These are phyloP conservation scores for Erpetoichthys calabaricus DNA, from an alignment of 2,797 vertebrate species.

Conservation along the genomic window DNA sequence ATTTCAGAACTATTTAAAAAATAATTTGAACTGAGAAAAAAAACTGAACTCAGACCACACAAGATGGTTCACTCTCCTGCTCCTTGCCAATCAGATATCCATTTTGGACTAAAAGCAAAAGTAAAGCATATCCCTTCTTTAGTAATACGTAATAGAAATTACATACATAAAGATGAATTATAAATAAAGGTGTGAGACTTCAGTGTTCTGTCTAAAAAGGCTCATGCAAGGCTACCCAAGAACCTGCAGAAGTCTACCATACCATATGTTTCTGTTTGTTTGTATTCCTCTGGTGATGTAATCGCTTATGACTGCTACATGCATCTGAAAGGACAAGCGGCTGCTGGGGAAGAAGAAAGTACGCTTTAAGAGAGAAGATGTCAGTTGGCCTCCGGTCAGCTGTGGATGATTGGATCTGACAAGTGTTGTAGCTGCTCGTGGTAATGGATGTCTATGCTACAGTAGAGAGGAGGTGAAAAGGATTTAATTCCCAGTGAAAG, in stretches of 20 bases:
- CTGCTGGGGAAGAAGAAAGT: constrained; percentile 42
- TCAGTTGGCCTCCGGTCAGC: constrained; percentile 55
- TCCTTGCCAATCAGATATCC: too few species aligned
- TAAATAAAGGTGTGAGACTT: constrained; percentile 1
- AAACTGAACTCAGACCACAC: too few species aligned
- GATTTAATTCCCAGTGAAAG: constrained; percentile 58
- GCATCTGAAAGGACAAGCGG: constrained; percentile 58
- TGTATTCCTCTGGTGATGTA: constrained; percentile 57
- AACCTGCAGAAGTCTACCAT: constrained; percentile 46
- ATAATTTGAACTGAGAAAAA: too few species aligned
- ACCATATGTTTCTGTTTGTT: constrained; percentile 65
- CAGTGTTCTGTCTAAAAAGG: background rate
- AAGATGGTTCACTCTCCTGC: too few species aligned
- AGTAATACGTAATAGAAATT: constrained; percentile 2
- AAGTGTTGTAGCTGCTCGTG: constrained; percentile 75
- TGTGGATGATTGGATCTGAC: constrained; percentile 73
- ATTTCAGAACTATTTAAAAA: too few species aligned
- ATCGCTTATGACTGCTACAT: constrained; percentile 59
- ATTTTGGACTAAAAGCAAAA: too few species aligned
- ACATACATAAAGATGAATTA: constrained; percentile 5
- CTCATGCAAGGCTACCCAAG: constrained; percentile 8
- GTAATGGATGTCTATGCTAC: constrained; percentile 64
- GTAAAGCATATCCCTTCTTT: constrained; percentile 6
- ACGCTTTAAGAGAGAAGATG: constrained; percentile 51
- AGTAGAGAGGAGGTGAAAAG: constrained; percentile 61